These are phyloP conservation scores for Hypsopygia costalis DNA, from an alignment of 2,888 invertebrate genomes.

Conservation along the genomic window DNA sequence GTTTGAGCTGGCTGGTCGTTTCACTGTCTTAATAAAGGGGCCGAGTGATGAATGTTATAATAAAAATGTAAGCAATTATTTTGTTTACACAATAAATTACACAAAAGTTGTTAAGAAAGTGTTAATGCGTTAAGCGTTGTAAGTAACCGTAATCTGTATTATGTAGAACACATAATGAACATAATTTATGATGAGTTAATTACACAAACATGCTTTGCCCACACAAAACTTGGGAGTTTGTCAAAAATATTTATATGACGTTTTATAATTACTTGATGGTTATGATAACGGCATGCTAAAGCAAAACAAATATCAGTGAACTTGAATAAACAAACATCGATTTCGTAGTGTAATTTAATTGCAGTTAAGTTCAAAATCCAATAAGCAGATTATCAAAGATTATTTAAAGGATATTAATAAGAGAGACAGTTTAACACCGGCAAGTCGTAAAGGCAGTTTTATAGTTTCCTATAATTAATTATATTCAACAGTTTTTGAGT, in stretches of 20 bases:
- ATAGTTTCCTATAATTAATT: conserved; percentile 3
- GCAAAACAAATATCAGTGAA: no score
- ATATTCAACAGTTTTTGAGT: conserved; percentile 8
- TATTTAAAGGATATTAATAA: no score
- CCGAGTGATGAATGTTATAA: conserved; percentile 51
- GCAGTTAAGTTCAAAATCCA: no score
- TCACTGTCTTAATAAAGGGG: conserved; percentile 68
- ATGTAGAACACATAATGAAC: not conserved
- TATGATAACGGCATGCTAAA: no score
- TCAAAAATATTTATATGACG: no score
- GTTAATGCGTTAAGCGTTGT: not conserved
- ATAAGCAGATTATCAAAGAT: no score
- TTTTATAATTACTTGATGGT: no score
- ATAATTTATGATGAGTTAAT: not conserved
- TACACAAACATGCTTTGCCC: not conserved
- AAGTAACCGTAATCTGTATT: not conserved
- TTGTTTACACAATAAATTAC: not conserved
- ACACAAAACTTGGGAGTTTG: not conserved
- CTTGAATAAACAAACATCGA: no score
- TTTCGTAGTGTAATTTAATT: no score
- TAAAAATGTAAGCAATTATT: conserved; percentile 3
- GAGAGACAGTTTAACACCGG: no score
- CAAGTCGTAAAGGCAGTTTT: not conserved
- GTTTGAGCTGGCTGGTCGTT: conserved; percentile 66
- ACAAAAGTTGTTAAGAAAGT: no score